Evolutionary conservation across 2,888 invertebrate species (phyloP).

Genomic region (Xestobium rufovillosum): DNA sequence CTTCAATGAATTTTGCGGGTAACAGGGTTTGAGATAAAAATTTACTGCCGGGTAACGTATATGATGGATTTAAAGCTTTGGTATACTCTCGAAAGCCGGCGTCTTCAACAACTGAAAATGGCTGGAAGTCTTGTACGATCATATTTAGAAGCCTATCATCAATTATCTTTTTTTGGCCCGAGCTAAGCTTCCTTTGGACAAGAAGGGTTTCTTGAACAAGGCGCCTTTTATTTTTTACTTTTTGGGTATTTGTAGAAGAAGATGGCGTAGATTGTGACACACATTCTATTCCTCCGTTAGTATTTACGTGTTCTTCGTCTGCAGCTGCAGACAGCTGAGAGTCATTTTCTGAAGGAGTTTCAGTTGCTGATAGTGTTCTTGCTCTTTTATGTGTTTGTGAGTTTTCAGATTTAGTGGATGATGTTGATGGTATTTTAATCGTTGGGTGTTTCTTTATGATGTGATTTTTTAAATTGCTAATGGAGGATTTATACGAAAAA

Average conservation of each 20-base stretch:
- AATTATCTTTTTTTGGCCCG: background rate
- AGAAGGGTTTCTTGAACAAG: background rate
- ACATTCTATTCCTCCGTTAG: too few relatives aligned
- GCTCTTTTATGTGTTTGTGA: too few relatives aligned
- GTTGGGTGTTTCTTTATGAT: background rate
- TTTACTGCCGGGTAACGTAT: background rate
- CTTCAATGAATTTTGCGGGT: slow-evolving; percentile 1
- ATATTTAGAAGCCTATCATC: background rate
- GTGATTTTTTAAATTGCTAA: background rate
- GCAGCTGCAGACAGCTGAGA: too few relatives aligned
- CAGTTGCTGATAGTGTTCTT: too few relatives aligned
- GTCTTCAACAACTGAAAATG: background rate
- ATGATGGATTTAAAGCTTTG: background rate
- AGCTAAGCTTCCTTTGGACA: background rate
- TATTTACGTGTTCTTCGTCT: too few relatives aligned
- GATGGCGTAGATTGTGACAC: background rate
- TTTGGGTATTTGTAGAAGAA: too few relatives aligned
- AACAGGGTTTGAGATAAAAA: background rate
- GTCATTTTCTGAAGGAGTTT: too few relatives aligned
- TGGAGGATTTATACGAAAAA: slow-evolving; percentile 1
- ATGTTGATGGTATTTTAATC: background rate
- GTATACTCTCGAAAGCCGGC: background rate
- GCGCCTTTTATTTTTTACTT: too few relatives aligned
- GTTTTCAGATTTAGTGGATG: too few relatives aligned
- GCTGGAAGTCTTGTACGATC: background rate